Percentiles rank a stretch among this genome's conserved stretches.
Evolutionary conservation across 2,888 invertebrate genomes (phyloP).

Genomic region (Drosophila paranaensis): DNA sequence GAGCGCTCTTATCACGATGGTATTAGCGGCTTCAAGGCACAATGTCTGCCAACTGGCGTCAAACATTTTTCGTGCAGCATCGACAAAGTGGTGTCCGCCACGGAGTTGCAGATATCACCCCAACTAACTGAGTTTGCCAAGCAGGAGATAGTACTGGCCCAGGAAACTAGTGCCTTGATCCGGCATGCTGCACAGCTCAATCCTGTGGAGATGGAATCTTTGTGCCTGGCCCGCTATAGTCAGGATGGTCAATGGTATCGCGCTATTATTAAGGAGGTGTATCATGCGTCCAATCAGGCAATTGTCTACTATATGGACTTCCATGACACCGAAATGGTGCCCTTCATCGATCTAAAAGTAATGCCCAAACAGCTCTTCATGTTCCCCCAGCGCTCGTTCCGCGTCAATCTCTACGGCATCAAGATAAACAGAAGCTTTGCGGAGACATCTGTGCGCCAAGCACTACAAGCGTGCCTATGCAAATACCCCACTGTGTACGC

Average conservation of each 20-base stretch:
- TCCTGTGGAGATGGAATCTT: constrained; percentile 80
- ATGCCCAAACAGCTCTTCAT: constrained; percentile 86
- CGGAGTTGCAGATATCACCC: constrained; percentile 79
- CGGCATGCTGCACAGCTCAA: constrained; percentile 84
- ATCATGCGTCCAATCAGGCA: constrained; percentile 84
- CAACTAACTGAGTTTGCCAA: constrained; percentile 82
- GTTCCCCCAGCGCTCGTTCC: constrained; percentile 86
- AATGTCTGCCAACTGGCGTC: constrained; percentile 71
- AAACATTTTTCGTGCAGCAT: constrained; percentile 78
- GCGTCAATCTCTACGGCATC: constrained; percentile 85
- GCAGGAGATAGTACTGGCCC: constrained; percentile 85
- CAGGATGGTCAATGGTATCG: constrained; percentile 90
- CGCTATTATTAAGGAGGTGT: constrained; percentile 87
- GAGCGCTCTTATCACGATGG: constrained; percentile 70
- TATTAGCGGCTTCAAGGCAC: constrained; percentile 66
- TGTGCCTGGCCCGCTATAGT: constrained; percentile 88
- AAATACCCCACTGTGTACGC: constrained; percentile 59
- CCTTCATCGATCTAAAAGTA: constrained; percentile 85
- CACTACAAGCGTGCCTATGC: constrained; percentile 60
- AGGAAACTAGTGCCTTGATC: constrained; percentile 86
- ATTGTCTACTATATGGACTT: constrained; percentile 91
- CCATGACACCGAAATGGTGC: constrained; percentile 88
- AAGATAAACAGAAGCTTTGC: constrained; percentile 83
- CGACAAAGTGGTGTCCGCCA: constrained; percentile 69
- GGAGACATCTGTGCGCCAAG: constrained; percentile 76